Conservation (phyloP, 2,888 invertebrate genomes). For the Galerucella calmariensis region DNA sequence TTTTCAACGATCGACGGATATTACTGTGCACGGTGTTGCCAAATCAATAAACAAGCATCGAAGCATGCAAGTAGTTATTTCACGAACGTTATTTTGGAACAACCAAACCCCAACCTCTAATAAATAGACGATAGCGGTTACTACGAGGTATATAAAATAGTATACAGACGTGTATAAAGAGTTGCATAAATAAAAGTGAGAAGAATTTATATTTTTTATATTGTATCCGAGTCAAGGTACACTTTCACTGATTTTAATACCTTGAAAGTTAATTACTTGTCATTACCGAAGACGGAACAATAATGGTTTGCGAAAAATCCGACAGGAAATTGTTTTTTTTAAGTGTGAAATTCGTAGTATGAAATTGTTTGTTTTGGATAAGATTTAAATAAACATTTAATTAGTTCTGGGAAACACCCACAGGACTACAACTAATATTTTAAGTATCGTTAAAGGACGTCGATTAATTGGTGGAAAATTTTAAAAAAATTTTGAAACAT, state of each 20-base stretch:
- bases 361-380: slow-evolving; percentile 18
- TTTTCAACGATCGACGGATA: slow-evolving; percentile 19
- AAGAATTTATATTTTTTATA: background rate
- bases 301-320: slow-evolving; percentile 26
- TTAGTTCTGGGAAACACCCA: slow-evolving; percentile 2
- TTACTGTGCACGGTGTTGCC: slow-evolving; percentile 5
- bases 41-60: slow-evolving; percentile 15
- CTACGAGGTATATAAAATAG: background rate
- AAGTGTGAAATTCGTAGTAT: slow-evolving; percentile 20
- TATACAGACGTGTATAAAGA: background rate
- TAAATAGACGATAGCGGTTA: background rate
- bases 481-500: too few species aligned
- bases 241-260: slow-evolving; percentile 37
- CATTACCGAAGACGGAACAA: slow-evolving; percentile 33
- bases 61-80: background rate
- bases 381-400: slow-evolving; percentile 1
- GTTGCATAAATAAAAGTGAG: background rate
- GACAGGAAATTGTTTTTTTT: slow-evolving; percentile 31
- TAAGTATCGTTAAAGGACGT: background rate
- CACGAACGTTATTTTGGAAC: slow-evolving; percentile 3
- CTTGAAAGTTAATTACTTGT: slow-evolving; percentile 34
- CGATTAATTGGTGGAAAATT: too few species aligned
- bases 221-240: slow-evolving; percentile 19
- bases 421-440: background rate
- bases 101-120: background rate